Evolutionary conservation across 2,888 invertebrate genomes (phyloP).

Genomic region (Oconnorella tubifera): DNA sequence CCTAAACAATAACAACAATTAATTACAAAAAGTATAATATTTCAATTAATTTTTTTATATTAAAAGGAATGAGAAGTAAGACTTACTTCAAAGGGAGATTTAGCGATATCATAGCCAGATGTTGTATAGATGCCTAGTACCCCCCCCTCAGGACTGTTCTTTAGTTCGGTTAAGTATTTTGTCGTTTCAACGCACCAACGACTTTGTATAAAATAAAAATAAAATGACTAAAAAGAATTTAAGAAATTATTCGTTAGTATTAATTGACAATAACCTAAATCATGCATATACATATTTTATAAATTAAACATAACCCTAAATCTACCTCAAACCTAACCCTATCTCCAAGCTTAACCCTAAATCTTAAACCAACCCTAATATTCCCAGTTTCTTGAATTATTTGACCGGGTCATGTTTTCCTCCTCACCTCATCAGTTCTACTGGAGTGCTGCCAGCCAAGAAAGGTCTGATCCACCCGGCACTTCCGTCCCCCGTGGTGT

Average conservation of each 20-base stretch:
- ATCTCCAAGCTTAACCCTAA: no score
- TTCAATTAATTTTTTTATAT: neutral
- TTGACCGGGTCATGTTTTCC: no score
- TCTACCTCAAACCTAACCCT: no score
- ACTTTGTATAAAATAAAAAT: neutral
- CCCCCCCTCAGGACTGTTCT: neutral
- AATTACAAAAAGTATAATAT: neutral
- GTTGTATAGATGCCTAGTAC: neutral
- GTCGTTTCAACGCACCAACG: neutral
- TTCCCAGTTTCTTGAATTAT: no score
- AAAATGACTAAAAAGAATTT: neutral
- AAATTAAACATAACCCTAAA: no score
- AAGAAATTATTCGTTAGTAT: no score
- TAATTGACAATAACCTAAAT: no score
- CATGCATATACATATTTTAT: no score
- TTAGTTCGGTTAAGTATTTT: neutral
- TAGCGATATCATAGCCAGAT: neutral
- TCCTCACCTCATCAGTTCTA: neutral
- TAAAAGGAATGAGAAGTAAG: neutral
- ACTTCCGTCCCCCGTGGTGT: slow-evolving; percentile 13
- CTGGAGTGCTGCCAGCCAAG: neutral
- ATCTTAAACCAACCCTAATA: no score
- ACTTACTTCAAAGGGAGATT: neutral
- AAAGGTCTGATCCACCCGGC: slow-evolving; percentile 5
- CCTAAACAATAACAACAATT: neutral